These are phyloP conservation scores for Crenichthys baileyi DNA, from an alignment of 2,797 vertebrate genomes.

Conservation along the genomic window DNA sequence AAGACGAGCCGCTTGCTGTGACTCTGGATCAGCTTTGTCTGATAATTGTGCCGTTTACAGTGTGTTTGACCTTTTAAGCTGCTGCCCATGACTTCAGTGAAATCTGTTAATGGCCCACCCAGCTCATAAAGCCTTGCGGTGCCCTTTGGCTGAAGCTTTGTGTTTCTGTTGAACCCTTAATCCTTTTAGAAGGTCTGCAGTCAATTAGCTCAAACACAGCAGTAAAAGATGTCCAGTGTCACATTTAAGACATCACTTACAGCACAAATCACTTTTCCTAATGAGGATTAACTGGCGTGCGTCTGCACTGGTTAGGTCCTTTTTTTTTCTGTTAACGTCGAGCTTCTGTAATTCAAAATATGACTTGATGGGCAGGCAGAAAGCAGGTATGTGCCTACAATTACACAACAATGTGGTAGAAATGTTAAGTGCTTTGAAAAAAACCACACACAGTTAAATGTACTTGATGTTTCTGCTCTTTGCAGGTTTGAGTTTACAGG, in stretches of 20 bases:
- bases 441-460: constrained; percentile 1
- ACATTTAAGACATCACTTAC: neutral
- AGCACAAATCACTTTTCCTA: neutral
- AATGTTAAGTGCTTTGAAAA: constrained; percentile 16
- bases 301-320: constrained; percentile 5
- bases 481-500: neutral
- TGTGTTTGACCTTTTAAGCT: constrained; percentile 27
- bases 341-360: constrained; percentile 27
- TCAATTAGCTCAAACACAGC: constrained; percentile 2
- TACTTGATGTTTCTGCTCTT: constrained; percentile 11
- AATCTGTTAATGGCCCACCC: constrained; percentile 1
- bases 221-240: neutral
- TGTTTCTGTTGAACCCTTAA: constrained; percentile 7
- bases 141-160: constrained; percentile 15
- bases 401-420: constrained; percentile 30
- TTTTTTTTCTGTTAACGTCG: constrained; percentile 30
- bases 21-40: neutral
- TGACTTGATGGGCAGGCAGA: constrained; percentile 26
- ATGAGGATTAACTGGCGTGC: neutral
- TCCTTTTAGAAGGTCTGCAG: constrained; percentile 12
- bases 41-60: constrained; percentile 20
- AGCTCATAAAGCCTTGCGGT: neutral
- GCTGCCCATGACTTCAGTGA: constrained; percentile 1
- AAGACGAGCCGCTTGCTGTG: neutral
- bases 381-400: constrained; percentile 9